These are phyloP conservation scores for Coenonympha arcania DNA, from an alignment of 2,888 invertebrate genomes.

Conservation along the genomic window DNA sequence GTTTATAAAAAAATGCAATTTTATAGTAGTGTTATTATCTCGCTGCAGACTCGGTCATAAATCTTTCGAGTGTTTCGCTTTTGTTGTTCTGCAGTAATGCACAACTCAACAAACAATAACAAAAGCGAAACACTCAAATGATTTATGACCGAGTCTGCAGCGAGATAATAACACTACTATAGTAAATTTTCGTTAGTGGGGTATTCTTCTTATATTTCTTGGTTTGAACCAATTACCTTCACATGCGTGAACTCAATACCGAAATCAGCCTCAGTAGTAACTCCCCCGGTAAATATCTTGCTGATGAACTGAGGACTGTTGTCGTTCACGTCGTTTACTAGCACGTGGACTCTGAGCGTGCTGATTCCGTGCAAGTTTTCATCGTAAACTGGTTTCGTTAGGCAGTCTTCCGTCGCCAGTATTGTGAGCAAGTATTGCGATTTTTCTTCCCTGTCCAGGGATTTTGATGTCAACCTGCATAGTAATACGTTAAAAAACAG, in stretches of 20 bases:
- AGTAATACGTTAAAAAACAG: not conserved
- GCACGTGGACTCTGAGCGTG: conserved; percentile 78
- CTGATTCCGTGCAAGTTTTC: conserved; percentile 79
- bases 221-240: conserved; percentile 68
- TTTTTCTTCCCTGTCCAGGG: conserved; percentile 83
- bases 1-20: too few relatives aligned
- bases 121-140: too few relatives aligned
- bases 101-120: too few relatives aligned
- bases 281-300: conserved; percentile 91
- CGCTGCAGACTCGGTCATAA: too few relatives aligned
- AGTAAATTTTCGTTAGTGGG: too few relatives aligned
- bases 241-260: conserved; percentile 90
- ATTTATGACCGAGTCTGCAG: too few relatives aligned
- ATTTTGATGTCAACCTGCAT: conserved; percentile 58
- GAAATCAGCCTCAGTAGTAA: conserved; percentile 94
- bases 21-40: too few relatives aligned
- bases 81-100: too few relatives aligned
- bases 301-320: conserved; percentile 88
- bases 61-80: too few relatives aligned
- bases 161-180: too few relatives aligned
- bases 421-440: conserved; percentile 80
- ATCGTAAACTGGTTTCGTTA: conserved; percentile 72
- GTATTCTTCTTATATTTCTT: not conserved
- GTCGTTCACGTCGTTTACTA: conserved; percentile 90
- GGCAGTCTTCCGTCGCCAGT: conserved; percentile 89